Percentiles rank a stretch among this genome's conserved stretches.
phyloP scores from a whole-genome alignment of 2,113 vertebrate species.

The Stercorarius parasiticus region DNA sequence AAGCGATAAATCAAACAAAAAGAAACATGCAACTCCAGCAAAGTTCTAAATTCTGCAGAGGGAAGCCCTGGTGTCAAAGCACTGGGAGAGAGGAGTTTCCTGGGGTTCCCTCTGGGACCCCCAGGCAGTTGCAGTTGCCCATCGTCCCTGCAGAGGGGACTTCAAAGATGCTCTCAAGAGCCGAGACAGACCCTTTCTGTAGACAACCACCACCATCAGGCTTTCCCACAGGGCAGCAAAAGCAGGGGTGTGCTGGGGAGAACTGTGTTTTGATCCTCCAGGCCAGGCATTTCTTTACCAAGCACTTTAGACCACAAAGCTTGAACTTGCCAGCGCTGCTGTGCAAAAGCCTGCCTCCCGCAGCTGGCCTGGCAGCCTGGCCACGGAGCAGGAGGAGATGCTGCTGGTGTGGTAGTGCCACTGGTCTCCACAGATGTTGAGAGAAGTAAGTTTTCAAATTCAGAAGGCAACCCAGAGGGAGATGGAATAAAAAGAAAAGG shows the following conservation, averaged over 20 bases:
- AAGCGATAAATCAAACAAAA: not conserved
- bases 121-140: not conserved
- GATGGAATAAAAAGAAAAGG: not conserved
- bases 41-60: not conserved
- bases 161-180: not conserved
- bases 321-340: not conserved
- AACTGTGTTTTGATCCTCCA: not conserved
- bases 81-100: not conserved
- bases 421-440: not conserved
- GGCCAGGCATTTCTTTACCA: not conserved
- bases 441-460: not conserved
- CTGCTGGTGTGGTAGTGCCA: fast-evolving
- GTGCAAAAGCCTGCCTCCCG: not conserved
- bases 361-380: not conserved
- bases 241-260: not conserved
- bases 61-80: not conserved
- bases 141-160: not conserved
- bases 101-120: not conserved
- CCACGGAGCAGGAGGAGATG: not conserved
- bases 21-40: not conserved
- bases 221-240: not conserved
- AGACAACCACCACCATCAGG: not conserved
- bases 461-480: not conserved
- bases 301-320: not conserved
- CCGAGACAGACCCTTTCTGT: not conserved